These are phyloP conservation scores for Agrypnia vestita DNA, from an alignment of 1,140 invertebrate genomes.

Conservation along the genomic window DNA sequence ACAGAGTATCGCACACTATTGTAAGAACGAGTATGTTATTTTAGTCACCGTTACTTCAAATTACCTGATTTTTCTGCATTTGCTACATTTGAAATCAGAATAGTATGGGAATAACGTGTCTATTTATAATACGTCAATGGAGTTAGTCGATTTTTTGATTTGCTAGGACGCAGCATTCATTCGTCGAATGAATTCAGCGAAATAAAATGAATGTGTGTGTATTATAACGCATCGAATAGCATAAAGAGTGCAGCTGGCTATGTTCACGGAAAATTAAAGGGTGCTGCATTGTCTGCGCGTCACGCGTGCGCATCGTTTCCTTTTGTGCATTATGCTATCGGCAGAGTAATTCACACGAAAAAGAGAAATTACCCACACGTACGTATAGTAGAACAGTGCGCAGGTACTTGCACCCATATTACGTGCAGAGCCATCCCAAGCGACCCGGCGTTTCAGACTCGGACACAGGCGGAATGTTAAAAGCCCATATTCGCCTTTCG, in stretches of 20 bases:
- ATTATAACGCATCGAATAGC: too few relatives aligned
- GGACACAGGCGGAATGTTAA: slow-evolving; percentile 16
- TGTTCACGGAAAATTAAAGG: neutral
- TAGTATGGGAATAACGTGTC: too few relatives aligned
- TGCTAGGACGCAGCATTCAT: too few relatives aligned
- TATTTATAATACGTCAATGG: too few relatives aligned
- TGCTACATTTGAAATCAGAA: too few relatives aligned
- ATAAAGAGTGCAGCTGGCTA: neutral
- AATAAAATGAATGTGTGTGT: too few relatives aligned
- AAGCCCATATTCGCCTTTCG: slow-evolving; percentile 17
- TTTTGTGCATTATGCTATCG: neutral
- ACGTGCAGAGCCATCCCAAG: neutral
- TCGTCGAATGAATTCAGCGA: too few relatives aligned
- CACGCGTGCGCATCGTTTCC: neutral
- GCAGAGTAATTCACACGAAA: slow-evolving; percentile 31
- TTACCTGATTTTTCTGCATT: too few relatives aligned
- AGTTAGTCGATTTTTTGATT: too few relatives aligned
- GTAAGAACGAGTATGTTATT: too few relatives aligned
- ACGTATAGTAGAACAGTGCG: slow-evolving; percentile 1
- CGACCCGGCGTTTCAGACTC: neutral
- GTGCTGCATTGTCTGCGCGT: slow-evolving; percentile 4
- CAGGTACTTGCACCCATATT: slow-evolving; percentile 8
- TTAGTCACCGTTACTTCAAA: too few relatives aligned
- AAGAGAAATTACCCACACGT: slow-evolving; percentile 36
- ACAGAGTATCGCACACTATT: too few relatives aligned